These are phyloP conservation scores for Ophion obscuratus DNA, from an alignment of 2,888 invertebrate species.

Conservation along the genomic window DNA sequence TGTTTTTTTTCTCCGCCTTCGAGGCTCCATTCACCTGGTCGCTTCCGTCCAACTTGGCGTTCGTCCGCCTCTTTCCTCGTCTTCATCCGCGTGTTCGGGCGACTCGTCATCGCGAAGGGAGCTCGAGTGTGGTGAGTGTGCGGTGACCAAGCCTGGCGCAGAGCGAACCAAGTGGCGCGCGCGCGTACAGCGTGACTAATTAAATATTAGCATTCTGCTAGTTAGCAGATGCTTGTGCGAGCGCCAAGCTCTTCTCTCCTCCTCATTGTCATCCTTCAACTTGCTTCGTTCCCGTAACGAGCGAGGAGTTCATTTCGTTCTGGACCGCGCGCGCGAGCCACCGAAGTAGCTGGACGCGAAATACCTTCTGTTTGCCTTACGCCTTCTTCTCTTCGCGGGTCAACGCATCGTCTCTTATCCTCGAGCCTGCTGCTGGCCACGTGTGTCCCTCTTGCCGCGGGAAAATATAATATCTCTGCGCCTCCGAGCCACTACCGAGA, in stretches of 20 bases:
- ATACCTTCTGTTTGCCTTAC: conserved; percentile 52
- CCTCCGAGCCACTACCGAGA: conserved; percentile 21
- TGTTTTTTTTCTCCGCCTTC: conserved; percentile 53
- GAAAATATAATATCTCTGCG: conserved; percentile 44
- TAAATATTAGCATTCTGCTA: conserved; percentile 79
- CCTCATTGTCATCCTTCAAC: conserved; percentile 66
- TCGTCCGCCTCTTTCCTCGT: neutral
- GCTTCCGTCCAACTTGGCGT: conserved; percentile 18
- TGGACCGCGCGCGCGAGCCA: conserved; percentile 43
- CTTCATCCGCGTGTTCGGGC: conserved; percentile 14
- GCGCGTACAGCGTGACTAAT: conserved; percentile 69
- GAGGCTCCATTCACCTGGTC: conserved; percentile 36
- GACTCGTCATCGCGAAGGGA: conserved; percentile 20
- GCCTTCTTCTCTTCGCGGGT: conserved; percentile 20
- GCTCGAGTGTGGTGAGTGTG: conserved; percentile 42
- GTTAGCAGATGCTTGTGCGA: conserved; percentile 73
- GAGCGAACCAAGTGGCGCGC: conserved; percentile 48
- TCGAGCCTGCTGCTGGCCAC: conserved; percentile 5
- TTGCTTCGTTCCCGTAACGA: conserved; percentile 63
- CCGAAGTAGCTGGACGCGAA: conserved; percentile 43
- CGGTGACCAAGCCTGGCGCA: conserved; percentile 51
- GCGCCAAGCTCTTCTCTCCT: conserved; percentile 36
- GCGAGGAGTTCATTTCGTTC: conserved; percentile 58
- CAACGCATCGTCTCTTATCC: conserved; percentile 1
- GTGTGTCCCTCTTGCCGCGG: conserved; percentile 41